Base-by-base conservation (phyloP, 2,888 invertebrate species). In the Caenorhabditis virilis region DNA sequence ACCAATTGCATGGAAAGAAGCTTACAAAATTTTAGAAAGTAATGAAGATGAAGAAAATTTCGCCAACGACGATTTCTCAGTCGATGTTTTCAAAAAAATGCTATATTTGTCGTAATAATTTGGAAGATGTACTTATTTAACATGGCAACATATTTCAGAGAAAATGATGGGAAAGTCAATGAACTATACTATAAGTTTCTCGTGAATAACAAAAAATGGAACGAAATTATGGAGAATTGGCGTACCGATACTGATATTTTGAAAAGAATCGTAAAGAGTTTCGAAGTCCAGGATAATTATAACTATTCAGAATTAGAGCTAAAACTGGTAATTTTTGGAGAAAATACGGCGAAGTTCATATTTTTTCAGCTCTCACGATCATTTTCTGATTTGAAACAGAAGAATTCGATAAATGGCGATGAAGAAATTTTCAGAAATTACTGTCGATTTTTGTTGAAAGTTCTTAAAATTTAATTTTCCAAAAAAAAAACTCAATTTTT, bases 21-120 rank as follows among this genome's bases (percentile, higher is more conserved):
- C 60, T 18, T 72, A 65, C 55, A 67, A 72, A 41, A 36, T 72
- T 20, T 67, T 69, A 25, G n/a, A n/a, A n/a, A n/a, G n/a, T n/a
- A n/a, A n/a, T n/a, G 67, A 72, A 38, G 26, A 11, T 2, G 41
- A 57, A 20, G 49, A 42, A 7, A 27, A 47, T 13, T 36, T 48
- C 1, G 46, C 42, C 16, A 38, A 54, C 18, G 67, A 64, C 35
- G 35, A 54, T 15, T 60, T 63, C 20, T 49, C 58, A 7, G 20
- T 72, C 2, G 49, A 50, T 38, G 33, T 59, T 38, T 66, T 63
- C 25, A 59, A 69, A 38, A 68, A 56, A 45, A 61, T 62, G 20
- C 35, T 59, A 46, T 30, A 43, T 27, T 42, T 51, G 27, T 13
- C 1, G 15, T 27, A 16, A 27, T 27, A 16, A 45, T 20, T 33